Evolutionary conservation across 2,888 invertebrate species (phyloP).

Genomic region (Nesidiocoris tenuis): DNA sequence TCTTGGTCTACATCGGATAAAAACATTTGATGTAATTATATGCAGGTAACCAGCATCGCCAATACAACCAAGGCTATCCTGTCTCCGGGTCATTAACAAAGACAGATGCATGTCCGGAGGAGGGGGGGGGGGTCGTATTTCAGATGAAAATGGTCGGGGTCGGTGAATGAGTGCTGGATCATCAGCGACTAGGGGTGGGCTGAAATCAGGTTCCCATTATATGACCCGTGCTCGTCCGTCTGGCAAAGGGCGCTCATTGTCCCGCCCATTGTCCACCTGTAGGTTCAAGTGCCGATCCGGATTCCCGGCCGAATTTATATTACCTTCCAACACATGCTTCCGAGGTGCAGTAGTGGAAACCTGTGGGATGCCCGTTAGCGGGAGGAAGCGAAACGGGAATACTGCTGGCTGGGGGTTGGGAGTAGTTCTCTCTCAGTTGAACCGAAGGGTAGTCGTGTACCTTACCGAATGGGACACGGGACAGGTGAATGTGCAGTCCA

Average conservation of each 20-base stretch:
- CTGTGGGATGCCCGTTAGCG: background rate
- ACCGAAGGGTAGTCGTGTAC: too few relatives aligned
- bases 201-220: conserved; percentile 14
- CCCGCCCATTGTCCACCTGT: conserved; percentile 8
- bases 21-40: too few relatives aligned
- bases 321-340: background rate
- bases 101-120: background rate
- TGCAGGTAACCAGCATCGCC: background rate
- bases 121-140: too few relatives aligned
- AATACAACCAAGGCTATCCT: background rate
- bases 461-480: background rate
- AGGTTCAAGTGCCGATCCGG: background rate
- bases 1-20: too few relatives aligned
- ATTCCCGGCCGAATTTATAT: background rate
- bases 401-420: too few relatives aligned
- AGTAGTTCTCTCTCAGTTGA: too few relatives aligned
- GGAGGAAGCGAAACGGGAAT: background rate
- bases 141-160: too few relatives aligned
- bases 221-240: conserved; percentile 14
- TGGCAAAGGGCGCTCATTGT: conserved; percentile 26
- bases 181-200: background rate
- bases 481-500: background rate
- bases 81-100: too few relatives aligned
- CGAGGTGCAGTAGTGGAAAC: background rate
- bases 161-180: background rate